Evolutionary conservation across 2,797 vertebrate genomes (phyloP), one percentile per base, ranked within the genome.

Genomic region (Cryptoprocta ferox): DNA sequence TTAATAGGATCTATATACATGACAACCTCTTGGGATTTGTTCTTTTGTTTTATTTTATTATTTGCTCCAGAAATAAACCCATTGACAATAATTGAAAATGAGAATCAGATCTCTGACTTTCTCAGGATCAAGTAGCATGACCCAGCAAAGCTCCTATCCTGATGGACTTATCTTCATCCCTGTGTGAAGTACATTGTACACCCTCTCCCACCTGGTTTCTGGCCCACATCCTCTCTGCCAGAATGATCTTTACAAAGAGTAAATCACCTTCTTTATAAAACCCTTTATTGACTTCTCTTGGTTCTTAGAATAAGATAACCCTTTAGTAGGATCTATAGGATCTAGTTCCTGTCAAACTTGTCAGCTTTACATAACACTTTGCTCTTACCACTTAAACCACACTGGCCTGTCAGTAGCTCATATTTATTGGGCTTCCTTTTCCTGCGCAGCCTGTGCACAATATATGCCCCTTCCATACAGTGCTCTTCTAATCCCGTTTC

Each of bases 1-100:
- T 78, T 70, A 73, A 19, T 73, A 42, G 21, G 4, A 28, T 65
- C 82, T 93, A 0, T n/a, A 50, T 12, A 94, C 5, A 37, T 48
- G 35, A 71, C n/a, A 65, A 2, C 59, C 39, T 81, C 89, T 61
- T 92, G n/a, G 70, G 21, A 14, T 73, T 92, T 71, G 45, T 93
- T 92, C 18, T 14, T 86, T 86, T 88, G 7, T 56, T 82, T 79
- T 85, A 30, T 56, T 82, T 79, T 85, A 30, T 85, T 92, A 70
- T 89, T 94, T 94, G 42, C 61, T 85, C 65, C 50, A 82, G 75
- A 94, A 45, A 65, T 48, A 89, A 85, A 76, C 39, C 6, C 39
- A n/a, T 13, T 78, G 39, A 75, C 56, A 92, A 2, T 70, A 28
- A 63, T 19, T 70, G 13, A 89, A 93, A 91, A 70, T 80, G 39